These are phyloP conservation scores for Schizopygopsis malacanthus DNA, from an alignment of 2,797 vertebrate genomes.

Conservation along the genomic window DNA sequence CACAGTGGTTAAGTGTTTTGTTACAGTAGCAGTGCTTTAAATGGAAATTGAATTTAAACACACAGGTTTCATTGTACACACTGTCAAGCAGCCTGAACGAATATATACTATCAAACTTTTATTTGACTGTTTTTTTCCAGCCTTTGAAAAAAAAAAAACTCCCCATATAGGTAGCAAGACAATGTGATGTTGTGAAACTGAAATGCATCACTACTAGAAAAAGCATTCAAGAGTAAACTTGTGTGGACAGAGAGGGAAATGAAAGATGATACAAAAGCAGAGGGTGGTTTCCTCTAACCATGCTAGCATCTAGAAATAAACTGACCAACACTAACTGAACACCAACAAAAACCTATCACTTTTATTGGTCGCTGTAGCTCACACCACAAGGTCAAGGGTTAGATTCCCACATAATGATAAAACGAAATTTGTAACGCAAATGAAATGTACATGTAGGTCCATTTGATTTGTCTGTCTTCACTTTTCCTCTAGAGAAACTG, in stretches of 20 bases:
- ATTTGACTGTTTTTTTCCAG: neutral
- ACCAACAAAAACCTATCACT: neutral
- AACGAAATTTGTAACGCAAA: neutral
- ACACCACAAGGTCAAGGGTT: neutral
- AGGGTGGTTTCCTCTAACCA: conserved; percentile 32
- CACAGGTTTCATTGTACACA: neutral
- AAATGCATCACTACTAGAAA: conserved; percentile 27
- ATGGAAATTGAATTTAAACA: neutral
- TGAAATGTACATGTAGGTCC: neutral
- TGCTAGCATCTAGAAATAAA: conserved; percentile 23
- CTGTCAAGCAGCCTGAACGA: neutral
- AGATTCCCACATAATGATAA: neutral
- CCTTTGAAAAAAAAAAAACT: neutral
- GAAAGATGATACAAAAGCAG: conserved; percentile 36
- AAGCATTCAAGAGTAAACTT: conserved; percentile 5
- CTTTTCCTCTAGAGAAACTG: neutral
- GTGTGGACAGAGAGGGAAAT: conserved; percentile 20
- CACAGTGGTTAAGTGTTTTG: neutral
- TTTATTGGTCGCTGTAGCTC: neutral
- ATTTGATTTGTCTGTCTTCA: conserved; percentile 15
- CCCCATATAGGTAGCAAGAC: neutral
- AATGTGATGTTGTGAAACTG: conserved; percentile 10
- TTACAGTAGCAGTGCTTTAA: neutral
- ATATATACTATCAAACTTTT: neutral
- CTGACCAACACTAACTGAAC: neutral